These are phyloP conservation scores for Ceratosolen fusciceps DNA, from an alignment of 1,140 invertebrate species.

Conservation along the genomic window DNA sequence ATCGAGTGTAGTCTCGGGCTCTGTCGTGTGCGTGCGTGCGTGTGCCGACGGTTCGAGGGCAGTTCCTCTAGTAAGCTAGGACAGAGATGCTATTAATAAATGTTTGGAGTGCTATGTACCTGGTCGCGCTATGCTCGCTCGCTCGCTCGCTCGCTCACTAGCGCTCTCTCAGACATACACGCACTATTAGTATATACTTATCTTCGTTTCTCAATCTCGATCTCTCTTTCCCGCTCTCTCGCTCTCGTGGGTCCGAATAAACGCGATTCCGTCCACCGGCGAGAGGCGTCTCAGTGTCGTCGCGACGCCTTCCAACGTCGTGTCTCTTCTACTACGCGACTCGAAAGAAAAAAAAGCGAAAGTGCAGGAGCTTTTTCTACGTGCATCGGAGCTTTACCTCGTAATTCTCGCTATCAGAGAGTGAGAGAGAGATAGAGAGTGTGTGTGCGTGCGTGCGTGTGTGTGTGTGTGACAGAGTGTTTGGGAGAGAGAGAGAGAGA, in stretches of 20 bases:
- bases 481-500: not conserved
- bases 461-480: not conserved
- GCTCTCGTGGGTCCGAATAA: slow-evolving; percentile 57
- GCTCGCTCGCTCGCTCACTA: slow-evolving; percentile 32
- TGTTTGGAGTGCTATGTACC: slow-evolving; percentile 70
- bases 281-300: slow-evolving; percentile 70
- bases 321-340: slow-evolving; percentile 27
- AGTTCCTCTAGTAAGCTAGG: slow-evolving; percentile 71
- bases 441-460: not conserved
- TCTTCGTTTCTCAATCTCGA: slow-evolving; percentile 43
- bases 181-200: no score
- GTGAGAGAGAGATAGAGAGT: not conserved
- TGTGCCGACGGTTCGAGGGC: slow-evolving; percentile 62
- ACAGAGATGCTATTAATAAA: slow-evolving; percentile 71
- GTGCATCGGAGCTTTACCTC: not conserved
- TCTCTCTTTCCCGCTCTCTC: slow-evolving; percentile 38
- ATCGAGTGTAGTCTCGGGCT: slow-evolving; percentile 34
- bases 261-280: slow-evolving; percentile 62
- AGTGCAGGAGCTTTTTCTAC: not conserved
- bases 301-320: slow-evolving; percentile 63
- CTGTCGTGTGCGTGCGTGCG: not conserved
- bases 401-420: not conserved
- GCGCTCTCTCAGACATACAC: slow-evolving; percentile 26
- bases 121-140: slow-evolving; percentile 54
- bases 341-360: not conserved